A percentile compares a stretch with the other conserved stretches of the same genome.
Conservation (phyloP, 1,140 invertebrate species). For the Ephestia elutella region DNA sequence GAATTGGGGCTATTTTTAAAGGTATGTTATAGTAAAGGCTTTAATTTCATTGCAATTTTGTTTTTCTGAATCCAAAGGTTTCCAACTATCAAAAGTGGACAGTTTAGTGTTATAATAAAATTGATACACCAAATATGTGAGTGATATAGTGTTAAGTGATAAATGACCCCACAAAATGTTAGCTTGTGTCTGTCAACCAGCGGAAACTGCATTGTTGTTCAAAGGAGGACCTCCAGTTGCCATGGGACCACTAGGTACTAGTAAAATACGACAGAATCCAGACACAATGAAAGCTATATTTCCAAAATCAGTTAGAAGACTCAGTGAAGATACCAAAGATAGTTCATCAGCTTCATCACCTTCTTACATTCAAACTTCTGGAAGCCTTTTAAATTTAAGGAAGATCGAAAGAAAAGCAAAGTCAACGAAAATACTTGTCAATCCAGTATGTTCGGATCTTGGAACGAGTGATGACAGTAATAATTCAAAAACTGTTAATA, state of each 20-base stretch:
- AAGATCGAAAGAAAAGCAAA: constrained; percentile 66
- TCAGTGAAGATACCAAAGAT: constrained; percentile 46
- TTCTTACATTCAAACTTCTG: constrained; percentile 44
- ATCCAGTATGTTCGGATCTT: constrained; percentile 61
- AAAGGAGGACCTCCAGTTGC: constrained; percentile 67
- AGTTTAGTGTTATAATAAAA: constrained; percentile 3
- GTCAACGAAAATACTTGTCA: constrained; percentile 69
- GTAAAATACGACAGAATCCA: constrained; percentile 42
- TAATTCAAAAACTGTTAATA: constrained; percentile 44
- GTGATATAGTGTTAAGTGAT: constrained; percentile 45
- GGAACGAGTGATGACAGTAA: constrained; percentile 59
- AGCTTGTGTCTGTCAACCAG: constrained; percentile 78
- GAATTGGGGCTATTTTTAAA: too few species aligned
- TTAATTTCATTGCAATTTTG: background rate
- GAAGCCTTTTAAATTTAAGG: constrained; percentile 59
- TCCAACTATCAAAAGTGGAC: constrained; percentile 25
- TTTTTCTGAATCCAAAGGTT: constrained; percentile 19
- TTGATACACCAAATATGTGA: constrained; percentile 45
- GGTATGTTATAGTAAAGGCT: too few species aligned
- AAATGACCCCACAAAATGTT: constrained; percentile 69
- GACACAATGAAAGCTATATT: constrained; percentile 53
- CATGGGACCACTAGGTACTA: constrained; percentile 64
- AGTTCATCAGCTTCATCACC: constrained; percentile 53
- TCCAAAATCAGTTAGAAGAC: constrained; percentile 39
- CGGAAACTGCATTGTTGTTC: constrained; percentile 71